A percentile compares a stretch with the other conserved stretches of the same genome.
Conservation (phyloP, 2,113 vertebrate genomes). For the Erythrocercus mccallii region DNA sequence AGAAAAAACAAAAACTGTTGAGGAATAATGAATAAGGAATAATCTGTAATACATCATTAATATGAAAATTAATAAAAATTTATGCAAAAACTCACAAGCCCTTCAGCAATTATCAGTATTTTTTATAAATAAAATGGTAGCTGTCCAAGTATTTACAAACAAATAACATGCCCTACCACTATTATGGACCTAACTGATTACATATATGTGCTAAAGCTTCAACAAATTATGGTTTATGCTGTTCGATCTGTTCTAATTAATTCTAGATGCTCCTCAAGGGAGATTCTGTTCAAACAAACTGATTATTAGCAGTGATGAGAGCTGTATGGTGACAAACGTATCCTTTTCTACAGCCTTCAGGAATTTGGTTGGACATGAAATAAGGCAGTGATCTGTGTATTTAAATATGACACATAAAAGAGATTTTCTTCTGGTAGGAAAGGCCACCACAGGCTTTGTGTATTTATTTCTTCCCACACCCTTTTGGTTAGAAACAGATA, state of each 20-base stretch:
- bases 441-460: background rate
- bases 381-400: background rate
- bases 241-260: slow-evolving; percentile 36
- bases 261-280: slow-evolving; percentile 31
- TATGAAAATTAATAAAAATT: slow-evolving; percentile 16
- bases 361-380: background rate
- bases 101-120: background rate
- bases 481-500: background rate
- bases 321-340: background rate
- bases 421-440: background rate
- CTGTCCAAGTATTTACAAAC: slow-evolving; percentile 25
- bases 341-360: background rate
- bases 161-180: background rate
- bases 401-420: background rate
- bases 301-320: slow-evolving; percentile 10
- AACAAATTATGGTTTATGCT: background rate
- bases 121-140: slow-evolving; percentile 8
- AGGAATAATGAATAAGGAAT: background rate
- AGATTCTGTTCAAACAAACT: background rate
- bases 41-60: background rate
- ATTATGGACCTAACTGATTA: background rate
- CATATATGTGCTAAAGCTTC: background rate
- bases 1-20: background rate
- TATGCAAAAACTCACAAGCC: background rate
- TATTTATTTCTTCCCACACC: background rate